A percentile compares a stretch with the other conserved stretches of the same genome.
phyloP scores from a whole-genome alignment of 1,140 invertebrate species.

The Elysia chlorotica region DNA sequence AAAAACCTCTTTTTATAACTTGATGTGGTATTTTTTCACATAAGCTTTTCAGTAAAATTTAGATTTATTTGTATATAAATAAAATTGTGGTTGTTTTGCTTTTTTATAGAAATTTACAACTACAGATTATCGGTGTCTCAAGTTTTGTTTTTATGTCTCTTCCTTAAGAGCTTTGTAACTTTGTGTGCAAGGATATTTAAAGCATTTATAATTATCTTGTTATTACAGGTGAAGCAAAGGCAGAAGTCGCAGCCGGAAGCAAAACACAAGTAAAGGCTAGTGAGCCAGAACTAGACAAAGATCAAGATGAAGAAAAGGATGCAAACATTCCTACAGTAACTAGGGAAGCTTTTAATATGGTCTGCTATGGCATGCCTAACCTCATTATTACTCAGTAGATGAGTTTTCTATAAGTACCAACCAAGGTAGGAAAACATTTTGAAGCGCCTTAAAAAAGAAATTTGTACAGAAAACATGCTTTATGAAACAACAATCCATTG shows the following conservation, averaged over 20 bases:
- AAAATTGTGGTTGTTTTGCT: too few relatives aligned
- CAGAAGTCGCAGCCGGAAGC: neutral
- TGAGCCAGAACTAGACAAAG: constrained; percentile 20
- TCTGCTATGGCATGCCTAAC: constrained; percentile 60
- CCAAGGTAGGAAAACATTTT: too few relatives aligned
- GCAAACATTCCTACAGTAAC: constrained; percentile 25
- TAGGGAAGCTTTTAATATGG: constrained; percentile 52
- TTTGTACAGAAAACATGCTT: too few relatives aligned
- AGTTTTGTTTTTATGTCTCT: neutral
- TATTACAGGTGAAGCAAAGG: neutral
- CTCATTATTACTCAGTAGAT: constrained; percentile 49
- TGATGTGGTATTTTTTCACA: too few relatives aligned
- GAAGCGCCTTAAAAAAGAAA: too few relatives aligned
- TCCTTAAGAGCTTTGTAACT: neutral
- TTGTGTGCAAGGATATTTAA: neutral
- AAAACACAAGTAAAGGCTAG: neutral
- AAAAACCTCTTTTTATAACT: too few relatives aligned
- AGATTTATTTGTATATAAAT: too few relatives aligned
- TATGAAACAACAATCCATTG: too few relatives aligned
- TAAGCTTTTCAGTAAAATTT: too few relatives aligned
- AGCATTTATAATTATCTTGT: neutral
- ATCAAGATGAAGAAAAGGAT: constrained; percentile 27
- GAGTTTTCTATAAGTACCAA: too few relatives aligned
- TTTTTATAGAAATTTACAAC: too few relatives aligned
- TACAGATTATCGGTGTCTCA: neutral